phyloP scores from a whole-genome alignment of 2,113 vertebrate genomes.

The Crotalus helleri region DNA sequence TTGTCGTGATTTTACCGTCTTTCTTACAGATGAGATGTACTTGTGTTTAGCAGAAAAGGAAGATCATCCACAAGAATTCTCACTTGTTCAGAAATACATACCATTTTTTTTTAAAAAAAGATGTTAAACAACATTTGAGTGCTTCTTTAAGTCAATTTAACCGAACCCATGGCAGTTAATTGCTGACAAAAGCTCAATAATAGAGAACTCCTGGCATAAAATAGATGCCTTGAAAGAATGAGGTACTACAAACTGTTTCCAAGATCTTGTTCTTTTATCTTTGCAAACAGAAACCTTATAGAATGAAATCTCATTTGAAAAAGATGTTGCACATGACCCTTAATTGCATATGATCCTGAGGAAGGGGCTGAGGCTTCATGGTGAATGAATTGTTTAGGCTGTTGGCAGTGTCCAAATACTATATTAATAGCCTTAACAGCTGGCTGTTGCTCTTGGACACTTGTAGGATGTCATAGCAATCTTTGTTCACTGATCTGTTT shows the following conservation, averaged over 20 bases:
- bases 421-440: slow-evolving; percentile 22
- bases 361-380: background rate
- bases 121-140: background rate
- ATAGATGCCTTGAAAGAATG: slow-evolving; percentile 7
- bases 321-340: background rate
- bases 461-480: slow-evolving; percentile 55
- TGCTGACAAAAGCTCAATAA: slow-evolving; percentile 8
- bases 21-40: background rate
- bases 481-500: slow-evolving; percentile 56
- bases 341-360: background rate
- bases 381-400: background rate
- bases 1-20: slow-evolving; percentile 36
- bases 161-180: background rate
- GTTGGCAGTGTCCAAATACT: background rate
- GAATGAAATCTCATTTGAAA: background rate
- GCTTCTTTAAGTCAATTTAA: background rate
- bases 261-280: background rate
- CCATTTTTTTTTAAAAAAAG: background rate
- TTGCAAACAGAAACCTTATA: background rate
- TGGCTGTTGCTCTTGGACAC: slow-evolving; percentile 45
- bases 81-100: background rate
- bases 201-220: background rate
- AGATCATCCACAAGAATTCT: background rate
- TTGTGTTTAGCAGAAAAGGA: background rate
- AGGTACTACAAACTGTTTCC: background rate